These are phyloP conservation scores for Tenualosa thibaudeaui DNA, from an alignment of 2,797 vertebrate species.

Conservation along the genomic window DNA sequence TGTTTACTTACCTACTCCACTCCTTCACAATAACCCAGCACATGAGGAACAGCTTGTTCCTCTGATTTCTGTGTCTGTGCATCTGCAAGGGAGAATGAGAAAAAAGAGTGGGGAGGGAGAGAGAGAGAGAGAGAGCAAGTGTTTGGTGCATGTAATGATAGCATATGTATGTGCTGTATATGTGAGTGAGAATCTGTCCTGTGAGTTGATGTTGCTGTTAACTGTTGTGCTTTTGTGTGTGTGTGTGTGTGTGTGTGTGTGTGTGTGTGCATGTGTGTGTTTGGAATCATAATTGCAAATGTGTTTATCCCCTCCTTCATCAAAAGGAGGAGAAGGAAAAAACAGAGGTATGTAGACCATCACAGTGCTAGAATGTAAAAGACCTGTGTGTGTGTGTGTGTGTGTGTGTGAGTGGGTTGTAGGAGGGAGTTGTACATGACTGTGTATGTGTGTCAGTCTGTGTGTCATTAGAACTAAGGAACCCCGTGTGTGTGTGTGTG, in stretches of 20 bases:
- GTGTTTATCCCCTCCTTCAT: neutral
- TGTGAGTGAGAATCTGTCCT: neutral
- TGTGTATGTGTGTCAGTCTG: neutral
- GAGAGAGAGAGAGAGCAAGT: neutral
- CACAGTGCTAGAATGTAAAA: too few species aligned
- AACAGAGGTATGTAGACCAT: neutral
- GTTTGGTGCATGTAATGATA: too few species aligned
- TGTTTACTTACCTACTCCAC: neutral
- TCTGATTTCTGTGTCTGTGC: constrained; percentile 30
- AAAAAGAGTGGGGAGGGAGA: constrained; percentile 54
- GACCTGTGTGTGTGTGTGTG: neutral
- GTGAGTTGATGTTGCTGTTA: neutral
- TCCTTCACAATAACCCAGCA: neutral
- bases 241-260: too few species aligned
- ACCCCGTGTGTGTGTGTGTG: neutral
- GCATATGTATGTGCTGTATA: neutral
- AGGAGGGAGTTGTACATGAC: neutral
- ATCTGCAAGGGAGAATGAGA: constrained; percentile 59
- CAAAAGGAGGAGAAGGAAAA: constrained; percentile 20
- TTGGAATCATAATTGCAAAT: neutral
- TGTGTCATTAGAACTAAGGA: too few species aligned
- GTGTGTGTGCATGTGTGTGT: neutral
- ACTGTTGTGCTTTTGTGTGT: neutral
- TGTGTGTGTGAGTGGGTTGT: neutral
- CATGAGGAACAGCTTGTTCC: neutral